phyloP scores from a whole-genome alignment of 2,797 vertebrate species.

The Gambelia wislizenii region DNA sequence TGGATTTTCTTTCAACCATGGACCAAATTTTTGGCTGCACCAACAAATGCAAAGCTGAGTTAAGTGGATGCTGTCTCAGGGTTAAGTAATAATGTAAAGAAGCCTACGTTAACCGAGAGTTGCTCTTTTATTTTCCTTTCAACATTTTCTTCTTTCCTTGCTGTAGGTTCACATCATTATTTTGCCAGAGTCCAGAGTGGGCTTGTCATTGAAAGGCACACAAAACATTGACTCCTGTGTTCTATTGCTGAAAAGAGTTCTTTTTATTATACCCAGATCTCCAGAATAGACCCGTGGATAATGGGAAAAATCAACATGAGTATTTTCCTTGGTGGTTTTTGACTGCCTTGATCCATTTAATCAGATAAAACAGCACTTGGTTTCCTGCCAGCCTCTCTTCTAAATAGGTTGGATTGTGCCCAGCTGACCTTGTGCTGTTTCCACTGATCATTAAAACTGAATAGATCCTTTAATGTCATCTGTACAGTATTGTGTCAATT shows the following conservation, averaged over 20 bases:
- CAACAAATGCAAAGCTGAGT: not conserved
- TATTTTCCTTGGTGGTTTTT: slow-evolving; percentile 18
- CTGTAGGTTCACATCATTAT: not conserved
- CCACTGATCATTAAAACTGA: slow-evolving; percentile 9
- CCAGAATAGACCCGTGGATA: slow-evolving; percentile 16
- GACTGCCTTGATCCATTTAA: slow-evolving; percentile 40
- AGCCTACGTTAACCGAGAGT: not conserved
- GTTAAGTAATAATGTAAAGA: not conserved
- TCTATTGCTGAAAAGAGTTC: not conserved
- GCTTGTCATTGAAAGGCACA: slow-evolving; percentile 10
- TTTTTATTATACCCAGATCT: not conserved
- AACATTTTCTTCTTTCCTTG: not conserved
- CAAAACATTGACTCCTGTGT: slow-evolving; percentile 14
- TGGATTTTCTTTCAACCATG: not conserved
- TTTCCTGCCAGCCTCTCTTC: slow-evolving; percentile 8
- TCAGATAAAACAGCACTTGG: slow-evolving; percentile 42
- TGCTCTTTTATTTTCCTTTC: slow-evolving; percentile 9
- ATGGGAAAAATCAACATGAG: slow-evolving; percentile 19
- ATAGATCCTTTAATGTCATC: slow-evolving; percentile 9
- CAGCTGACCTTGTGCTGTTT: slow-evolving; percentile 11
- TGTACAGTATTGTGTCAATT: slow-evolving; percentile 19
- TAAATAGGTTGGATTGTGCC: slow-evolving; percentile 29
- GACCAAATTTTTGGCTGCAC: not conserved
- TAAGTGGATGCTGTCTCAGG: not conserved
- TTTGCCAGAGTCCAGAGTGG: slow-evolving; percentile 12